A percentile compares a stretch with the other conserved stretches of the same genome.
phyloP scores from a whole-genome alignment of 2,888 invertebrate genomes.

The Amblyteles armatorius region DNA sequence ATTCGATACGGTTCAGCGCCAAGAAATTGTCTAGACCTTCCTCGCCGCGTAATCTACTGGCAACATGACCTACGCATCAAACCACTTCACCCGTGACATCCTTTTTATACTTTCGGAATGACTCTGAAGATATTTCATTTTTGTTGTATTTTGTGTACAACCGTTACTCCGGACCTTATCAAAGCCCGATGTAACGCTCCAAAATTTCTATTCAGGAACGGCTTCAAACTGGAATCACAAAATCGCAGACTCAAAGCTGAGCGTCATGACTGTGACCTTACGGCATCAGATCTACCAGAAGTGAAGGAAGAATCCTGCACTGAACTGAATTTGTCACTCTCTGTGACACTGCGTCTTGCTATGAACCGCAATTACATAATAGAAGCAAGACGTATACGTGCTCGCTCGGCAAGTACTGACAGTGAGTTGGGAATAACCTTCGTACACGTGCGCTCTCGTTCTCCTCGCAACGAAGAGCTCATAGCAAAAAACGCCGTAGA shows the following conservation, averaged over 20 bases:
- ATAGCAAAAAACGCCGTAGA: neutral
- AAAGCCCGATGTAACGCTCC: too few relatives aligned
- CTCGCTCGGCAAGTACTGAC: neutral
- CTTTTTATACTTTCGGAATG: neutral
- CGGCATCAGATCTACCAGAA: slow-evolving; percentile 12
- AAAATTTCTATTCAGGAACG: neutral
- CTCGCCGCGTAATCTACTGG: neutral
- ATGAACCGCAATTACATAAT: neutral
- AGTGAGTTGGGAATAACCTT: neutral
- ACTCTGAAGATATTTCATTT: too few relatives aligned
- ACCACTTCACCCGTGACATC: too few relatives aligned
- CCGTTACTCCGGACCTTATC: too few relatives aligned
- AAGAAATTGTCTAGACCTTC: neutral
- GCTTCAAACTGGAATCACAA: neutral
- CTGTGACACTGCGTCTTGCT: neutral
- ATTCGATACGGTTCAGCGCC: neutral
- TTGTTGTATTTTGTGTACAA: too few relatives aligned
- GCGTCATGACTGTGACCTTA: neutral
- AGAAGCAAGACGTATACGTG: slow-evolving; percentile 7
- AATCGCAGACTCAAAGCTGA: neutral
- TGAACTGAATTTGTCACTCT: neutral
- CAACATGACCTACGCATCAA: neutral
- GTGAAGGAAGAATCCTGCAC: neutral
- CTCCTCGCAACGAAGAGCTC: neutral
- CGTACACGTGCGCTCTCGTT: neutral